These are phyloP conservation scores for Vimba vimba DNA, from an alignment of 2,113 vertebrate species.

Conservation along the genomic window DNA sequence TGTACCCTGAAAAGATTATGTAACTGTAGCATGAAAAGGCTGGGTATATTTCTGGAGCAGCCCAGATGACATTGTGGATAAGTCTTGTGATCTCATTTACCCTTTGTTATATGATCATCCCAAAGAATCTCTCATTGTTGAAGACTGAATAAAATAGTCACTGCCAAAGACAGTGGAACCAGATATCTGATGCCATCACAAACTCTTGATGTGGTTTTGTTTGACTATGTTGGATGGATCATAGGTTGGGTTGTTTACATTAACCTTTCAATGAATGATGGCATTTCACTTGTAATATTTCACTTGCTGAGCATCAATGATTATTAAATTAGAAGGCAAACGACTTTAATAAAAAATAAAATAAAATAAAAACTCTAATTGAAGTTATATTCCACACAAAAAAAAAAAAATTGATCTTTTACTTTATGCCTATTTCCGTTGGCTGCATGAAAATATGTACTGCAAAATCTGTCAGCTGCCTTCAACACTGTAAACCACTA, in stretches of 20 bases:
- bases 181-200: neutral
- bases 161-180: neutral
- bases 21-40: conserved; percentile 36
- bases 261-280: neutral
- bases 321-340: neutral
- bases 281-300: neutral
- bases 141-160: neutral
- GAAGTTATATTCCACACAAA: neutral
- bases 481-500: too few species aligned
- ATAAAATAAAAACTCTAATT: neutral
- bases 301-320: neutral
- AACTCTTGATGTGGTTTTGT: neutral
- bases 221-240: conserved; percentile 3
- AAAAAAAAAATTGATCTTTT: neutral
- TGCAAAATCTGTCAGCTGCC: too few species aligned
- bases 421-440: neutral
- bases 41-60: neutral
- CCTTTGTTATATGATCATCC: neutral
- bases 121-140: neutral
- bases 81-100: conserved; percentile 36
- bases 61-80: conserved; percentile 30
- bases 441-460: neutral
- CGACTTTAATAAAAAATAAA: neutral
- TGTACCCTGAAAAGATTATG: conserved; percentile 8
- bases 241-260: neutral